A percentile compares a stretch with the other conserved stretches of the same genome.
Evolutionary conservation across 2,888 invertebrate genomes (phyloP).

Genomic region (Arrhopalites spinosus): DNA sequence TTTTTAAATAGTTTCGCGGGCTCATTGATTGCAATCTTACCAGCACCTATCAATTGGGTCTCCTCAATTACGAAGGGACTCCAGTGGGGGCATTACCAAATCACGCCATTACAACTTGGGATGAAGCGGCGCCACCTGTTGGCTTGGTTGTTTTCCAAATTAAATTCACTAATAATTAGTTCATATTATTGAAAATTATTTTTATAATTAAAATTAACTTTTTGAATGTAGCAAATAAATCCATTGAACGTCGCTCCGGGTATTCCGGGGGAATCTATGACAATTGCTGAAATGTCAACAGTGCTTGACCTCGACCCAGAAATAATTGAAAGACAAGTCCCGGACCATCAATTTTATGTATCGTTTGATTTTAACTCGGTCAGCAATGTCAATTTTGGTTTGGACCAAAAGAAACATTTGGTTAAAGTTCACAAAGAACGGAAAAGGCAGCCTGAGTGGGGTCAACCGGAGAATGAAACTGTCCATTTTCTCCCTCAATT

Average conservation of each 20-base stretch:
- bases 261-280: not conserved
- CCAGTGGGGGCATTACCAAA: constrained; percentile 60
- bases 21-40: not conserved
- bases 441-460: too few relatives aligned
- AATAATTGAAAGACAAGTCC: constrained; percentile 64
- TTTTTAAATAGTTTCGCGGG: too few relatives aligned
- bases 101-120: constrained; percentile 59
- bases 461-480: too few relatives aligned
- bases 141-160: not conserved
- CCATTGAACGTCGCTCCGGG: not conserved
- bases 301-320: not conserved
- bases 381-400: constrained; percentile 73
- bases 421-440: too few relatives aligned
- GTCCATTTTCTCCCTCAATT: constrained; percentile 76
- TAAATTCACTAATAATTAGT: constrained; percentile 6
- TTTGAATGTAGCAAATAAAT: not conserved
- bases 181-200: not conserved
- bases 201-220: too few relatives aligned
- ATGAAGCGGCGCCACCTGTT: constrained; percentile 59
- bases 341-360: constrained; percentile 81
- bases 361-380: constrained; percentile 85
- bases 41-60: not conserved
- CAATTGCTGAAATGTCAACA: not conserved
- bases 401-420: constrained; percentile 62
- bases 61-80: constrained; percentile 64